phyloP scores from a whole-genome alignment of 2,888 invertebrate species.

The Ecliptopera silaceata region DNA sequence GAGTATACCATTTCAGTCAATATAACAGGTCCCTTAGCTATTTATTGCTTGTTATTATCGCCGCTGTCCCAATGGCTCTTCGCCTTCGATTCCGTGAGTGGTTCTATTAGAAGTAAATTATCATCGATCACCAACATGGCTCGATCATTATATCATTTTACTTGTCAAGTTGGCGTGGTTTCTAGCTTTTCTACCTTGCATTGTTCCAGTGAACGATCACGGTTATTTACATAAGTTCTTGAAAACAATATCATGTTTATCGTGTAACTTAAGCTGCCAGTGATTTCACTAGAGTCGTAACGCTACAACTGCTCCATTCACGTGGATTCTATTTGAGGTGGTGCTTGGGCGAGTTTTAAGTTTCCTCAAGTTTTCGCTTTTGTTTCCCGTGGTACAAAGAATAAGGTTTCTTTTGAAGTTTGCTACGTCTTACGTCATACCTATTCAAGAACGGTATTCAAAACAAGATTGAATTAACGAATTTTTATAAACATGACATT shows the following conservation, averaged over 20 bases:
- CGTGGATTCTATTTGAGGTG: background rate
- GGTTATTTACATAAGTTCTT: conserved; percentile 20
- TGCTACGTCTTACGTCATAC: conserved; percentile 26
- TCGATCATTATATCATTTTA: background rate
- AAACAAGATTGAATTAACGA: background rate
- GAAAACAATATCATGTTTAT: conserved; percentile 27
- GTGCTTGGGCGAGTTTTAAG: background rate
- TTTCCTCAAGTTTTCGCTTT: conserved; percentile 19
- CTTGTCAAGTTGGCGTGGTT: background rate
- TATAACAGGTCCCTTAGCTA: conserved; percentile 2
- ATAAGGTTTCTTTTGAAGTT: conserved; percentile 19
- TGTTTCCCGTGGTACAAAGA: conserved; percentile 15
- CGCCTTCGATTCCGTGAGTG: conserved; percentile 7
- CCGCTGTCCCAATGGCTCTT: conserved; percentile 11
- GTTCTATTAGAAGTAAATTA: conserved; percentile 1
- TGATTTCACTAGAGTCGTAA: background rate
- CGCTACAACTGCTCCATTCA: conserved; percentile 3
- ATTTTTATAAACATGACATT: too few relatives aligned
- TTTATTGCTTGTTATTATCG: conserved; percentile 9
- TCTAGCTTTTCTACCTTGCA: background rate
- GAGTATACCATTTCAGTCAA: background rate
- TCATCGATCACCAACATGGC: background rate
- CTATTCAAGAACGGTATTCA: conserved; percentile 28
- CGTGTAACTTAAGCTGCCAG: conserved; percentile 15
- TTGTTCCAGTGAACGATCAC: conserved; percentile 15